Evolutionary conservation across 2,797 vertebrate species (phyloP), one percentile per base, ranked within the genome.

Genomic region (Clarias laeviceps): DNA sequence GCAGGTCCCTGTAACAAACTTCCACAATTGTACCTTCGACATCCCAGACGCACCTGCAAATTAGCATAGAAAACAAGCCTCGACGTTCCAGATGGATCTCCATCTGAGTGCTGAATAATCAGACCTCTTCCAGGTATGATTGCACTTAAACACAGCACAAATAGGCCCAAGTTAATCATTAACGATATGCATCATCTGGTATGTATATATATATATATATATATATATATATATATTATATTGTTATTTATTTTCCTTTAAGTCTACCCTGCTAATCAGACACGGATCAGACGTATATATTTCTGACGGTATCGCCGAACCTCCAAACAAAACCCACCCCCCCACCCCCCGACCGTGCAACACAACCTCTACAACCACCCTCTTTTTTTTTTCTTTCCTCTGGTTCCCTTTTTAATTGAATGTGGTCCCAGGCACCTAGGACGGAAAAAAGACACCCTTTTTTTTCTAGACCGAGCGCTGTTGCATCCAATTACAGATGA

Each of bases 401-500:
- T 64, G 65, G 83, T 84, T 86, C 86, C 45, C 18, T 86, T 87
- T 90, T 88, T 87, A 89, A 89, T 83, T 84, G 84, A 89, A 85
- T 83, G 86, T 57, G 80, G 76, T 87, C 82, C 70, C 83, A 29
- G 65, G 81, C 86, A 86, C 84, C 88, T 80, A 66, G 56, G 84
- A 88, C 32, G 78, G 85, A 80, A 88, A 88, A 88, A 66, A 84
- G 84, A 80, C 86, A 86, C 77, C 65, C 83, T 82, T 74, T 82
- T 79, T 50, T 65, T 64, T 50, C 27, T 50, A 84, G 85, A 54
- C 59, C 85, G 37, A 88, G 84, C 82, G 82, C 77, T 78, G 78
- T 86, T 85, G 85, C 88, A 87, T 89, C 84, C 86, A 90, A 90
- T 89, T 91, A 89, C 81, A 34, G 70, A 45, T 78, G 65, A 72